phyloP scores from a whole-genome alignment of 2,797 vertebrate genomes.

The Ctenopoma multispine region DNA sequence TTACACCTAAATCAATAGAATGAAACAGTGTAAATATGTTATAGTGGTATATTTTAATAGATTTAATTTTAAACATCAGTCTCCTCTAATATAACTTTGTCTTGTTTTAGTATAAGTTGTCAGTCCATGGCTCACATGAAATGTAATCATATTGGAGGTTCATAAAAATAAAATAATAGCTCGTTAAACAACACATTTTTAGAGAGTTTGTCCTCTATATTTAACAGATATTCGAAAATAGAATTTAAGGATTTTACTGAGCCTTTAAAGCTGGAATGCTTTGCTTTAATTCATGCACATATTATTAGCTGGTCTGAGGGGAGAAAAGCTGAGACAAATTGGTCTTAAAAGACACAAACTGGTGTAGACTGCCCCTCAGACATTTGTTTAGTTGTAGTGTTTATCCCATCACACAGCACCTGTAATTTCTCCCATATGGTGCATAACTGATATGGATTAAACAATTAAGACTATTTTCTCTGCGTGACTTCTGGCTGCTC shows the following conservation, averaged over 20 bases:
- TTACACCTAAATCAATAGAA: conserved; percentile 7
- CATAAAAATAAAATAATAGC: conserved; percentile 8
- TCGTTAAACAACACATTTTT: conserved; percentile 16
- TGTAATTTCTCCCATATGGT: conserved; percentile 83
- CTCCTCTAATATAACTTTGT: conserved; percentile 1
- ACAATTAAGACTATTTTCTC: conserved; percentile 84
- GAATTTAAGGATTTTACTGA: conserved; percentile 35
- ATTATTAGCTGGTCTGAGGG: conserved; percentile 63
- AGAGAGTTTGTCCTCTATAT: background rate
- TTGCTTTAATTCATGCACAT: conserved; percentile 68
- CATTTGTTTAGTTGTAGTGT: conserved; percentile 77
- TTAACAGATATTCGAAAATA: conserved; percentile 17
- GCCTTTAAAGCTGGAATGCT: conserved; percentile 46
- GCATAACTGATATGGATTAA: conserved; percentile 85
- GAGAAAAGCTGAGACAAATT: conserved; percentile 73
- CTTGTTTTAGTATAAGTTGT: conserved; percentile 7
- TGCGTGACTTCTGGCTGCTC: conserved; percentile 78
- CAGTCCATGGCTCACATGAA: background rate
- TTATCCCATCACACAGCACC: conserved; percentile 80
- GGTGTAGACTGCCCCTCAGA: conserved; percentile 73
- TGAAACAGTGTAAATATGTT: conserved; percentile 3
- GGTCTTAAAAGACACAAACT: conserved; percentile 77
- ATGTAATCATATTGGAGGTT: background rate
- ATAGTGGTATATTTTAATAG: background rate
- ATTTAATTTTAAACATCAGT: background rate